These are phyloP conservation scores for Palloptera scutellata DNA, from an alignment of 2,888 invertebrate species.

Conservation along the genomic window DNA sequence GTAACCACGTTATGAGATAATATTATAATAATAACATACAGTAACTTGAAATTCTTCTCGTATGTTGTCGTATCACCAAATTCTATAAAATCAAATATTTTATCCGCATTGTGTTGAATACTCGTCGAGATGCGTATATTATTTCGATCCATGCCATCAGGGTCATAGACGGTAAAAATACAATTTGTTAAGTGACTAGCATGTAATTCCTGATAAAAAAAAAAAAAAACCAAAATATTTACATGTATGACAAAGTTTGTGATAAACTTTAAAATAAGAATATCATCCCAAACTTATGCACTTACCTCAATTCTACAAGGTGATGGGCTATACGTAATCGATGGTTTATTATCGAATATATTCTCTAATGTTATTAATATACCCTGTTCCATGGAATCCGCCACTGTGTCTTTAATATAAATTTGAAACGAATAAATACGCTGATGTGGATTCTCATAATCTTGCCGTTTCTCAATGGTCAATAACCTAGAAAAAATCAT, in stretches of 20 bases:
- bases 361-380: constrained; percentile 56
- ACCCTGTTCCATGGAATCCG: constrained; percentile 43
- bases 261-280: too few relatives aligned
- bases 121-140: constrained; percentile 63
- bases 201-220: constrained; percentile 59
- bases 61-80: constrained; percentile 47
- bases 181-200: constrained; percentile 44
- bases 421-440: constrained; percentile 63
- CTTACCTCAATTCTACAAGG: constrained; percentile 65
- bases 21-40: constrained; percentile 37
- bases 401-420: constrained; percentile 46
- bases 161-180: constrained; percentile 53
- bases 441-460: constrained; percentile 67
- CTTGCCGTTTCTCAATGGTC: constrained; percentile 64
- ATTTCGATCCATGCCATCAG: constrained; percentile 54
- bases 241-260: background rate
- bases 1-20: background rate
- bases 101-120: constrained; percentile 62
- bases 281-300: too few relatives aligned
- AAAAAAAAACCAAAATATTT: constrained; percentile 14
- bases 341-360: constrained; percentile 67
- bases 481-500: constrained; percentile 44
- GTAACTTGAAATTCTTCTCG: constrained; percentile 55
- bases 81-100: constrained; percentile 62
- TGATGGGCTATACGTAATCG: constrained; percentile 66